Evolutionary conservation across 2,113 vertebrate species (phyloP), one percentile per base, ranked within the genome.

Genomic region (Hippocampus guttulatus): DNA sequence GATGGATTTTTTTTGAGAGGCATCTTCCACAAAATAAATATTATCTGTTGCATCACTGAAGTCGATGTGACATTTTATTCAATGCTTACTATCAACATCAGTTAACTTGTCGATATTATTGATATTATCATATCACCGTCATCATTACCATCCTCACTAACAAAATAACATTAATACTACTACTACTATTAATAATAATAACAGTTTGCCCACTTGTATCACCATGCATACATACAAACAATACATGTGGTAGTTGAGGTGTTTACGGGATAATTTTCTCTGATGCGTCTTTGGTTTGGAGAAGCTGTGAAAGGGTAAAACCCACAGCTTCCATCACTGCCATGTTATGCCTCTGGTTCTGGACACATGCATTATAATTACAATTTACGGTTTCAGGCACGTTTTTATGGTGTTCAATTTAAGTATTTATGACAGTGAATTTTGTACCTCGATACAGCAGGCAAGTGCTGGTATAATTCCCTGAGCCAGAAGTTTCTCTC

Each of bases 251-350:
- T 61, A 15, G 27, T 33, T 18, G 27, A 54, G 47, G 30, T 43
- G 67, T 95, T 94, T 90, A 99, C 97, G 91, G 93, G 58, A 95
- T 88, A 70, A 96, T 93, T 83, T 91, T 94, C 8, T 88, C 70
- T 41, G 91, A 79, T 3, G 94, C 91, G 80, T 95, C 93, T 78
- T 92, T 94, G 66, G 92, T 90, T 77, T 98, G 95, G n/a, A 99
- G 91, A 52, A 99, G 92, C 87, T 99, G 97, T 0, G 95, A 96
- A 75, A 99, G 92, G 33, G 94, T 88, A 1, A 96, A 99, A 14
- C 93, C 95, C 8, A 90, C 91, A 6, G 95, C 96, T 91, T 98
- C 97, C 82, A 95, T 92, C 83, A 99, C 94, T 0, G 92, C 92
- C 75, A 93, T 84, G 0, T 95, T 94, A 0, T 94, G 92, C 27